Conservation (phyloP, 2,888 invertebrate genomes). For the Dasypolia templi region DNA sequence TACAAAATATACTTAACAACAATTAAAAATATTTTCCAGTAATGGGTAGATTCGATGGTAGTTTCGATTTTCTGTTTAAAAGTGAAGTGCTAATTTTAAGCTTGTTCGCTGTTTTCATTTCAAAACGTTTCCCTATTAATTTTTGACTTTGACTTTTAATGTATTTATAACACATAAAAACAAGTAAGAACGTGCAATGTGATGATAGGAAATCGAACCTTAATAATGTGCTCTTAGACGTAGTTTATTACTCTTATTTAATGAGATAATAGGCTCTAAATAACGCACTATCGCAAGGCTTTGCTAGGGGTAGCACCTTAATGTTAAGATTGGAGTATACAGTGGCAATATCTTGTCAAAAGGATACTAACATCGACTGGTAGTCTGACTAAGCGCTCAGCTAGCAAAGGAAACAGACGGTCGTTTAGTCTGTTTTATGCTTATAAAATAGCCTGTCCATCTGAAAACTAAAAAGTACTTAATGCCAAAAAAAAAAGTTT, state of each 20-base stretch:
- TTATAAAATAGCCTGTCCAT: not conserved
- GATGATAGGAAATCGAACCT: too few species aligned
- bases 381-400: not conserved
- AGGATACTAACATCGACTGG: not conserved
- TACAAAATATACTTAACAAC: not conserved
- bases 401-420: not conserved
- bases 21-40: not conserved
- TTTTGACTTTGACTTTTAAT: too few species aligned
- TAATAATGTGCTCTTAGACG: too few species aligned
- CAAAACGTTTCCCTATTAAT: too few species aligned
- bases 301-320: too few species aligned
- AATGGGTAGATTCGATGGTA: not conserved
- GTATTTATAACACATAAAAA: too few species aligned
- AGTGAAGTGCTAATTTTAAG: not conserved
- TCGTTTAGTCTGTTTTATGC: not conserved
- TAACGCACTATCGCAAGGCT: too few species aligned
- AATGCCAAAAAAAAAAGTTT: not conserved
- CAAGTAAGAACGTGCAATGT: too few species aligned
- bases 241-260: too few species aligned
- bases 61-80: not conserved
- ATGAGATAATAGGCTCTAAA: too few species aligned
- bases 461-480: not conserved
- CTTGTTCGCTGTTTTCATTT: not conserved
- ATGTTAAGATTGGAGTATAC: too few species aligned
- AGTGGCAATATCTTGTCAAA: not conserved